phyloP scores from a whole-genome alignment of 2,113 vertebrate species.

The Mesitornis unicolor region DNA sequence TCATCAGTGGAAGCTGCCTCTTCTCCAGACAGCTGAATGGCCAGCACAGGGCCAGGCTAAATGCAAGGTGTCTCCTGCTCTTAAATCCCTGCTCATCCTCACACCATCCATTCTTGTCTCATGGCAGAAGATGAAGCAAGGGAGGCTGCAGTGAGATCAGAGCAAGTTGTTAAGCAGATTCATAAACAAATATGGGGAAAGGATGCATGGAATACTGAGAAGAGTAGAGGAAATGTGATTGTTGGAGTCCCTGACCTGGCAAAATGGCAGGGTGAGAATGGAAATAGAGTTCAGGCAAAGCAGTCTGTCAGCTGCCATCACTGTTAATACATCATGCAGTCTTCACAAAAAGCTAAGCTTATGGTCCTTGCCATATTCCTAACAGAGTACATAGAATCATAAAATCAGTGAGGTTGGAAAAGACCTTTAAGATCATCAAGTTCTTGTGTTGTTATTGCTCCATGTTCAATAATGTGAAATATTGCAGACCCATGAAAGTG shows the following conservation, averaged over 20 bases:
- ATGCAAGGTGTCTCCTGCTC: fast-evolving
- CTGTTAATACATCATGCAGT: not conserved
- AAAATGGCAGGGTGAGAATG: not conserved
- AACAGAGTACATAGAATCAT: not conserved
- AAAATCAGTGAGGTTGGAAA: no score
- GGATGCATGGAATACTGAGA: not conserved
- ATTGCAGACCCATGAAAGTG: not conserved
- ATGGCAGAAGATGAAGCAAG: not conserved
- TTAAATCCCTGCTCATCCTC: not conserved
- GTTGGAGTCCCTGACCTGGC: not conserved
- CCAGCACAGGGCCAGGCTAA: not conserved
- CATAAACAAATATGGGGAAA: not conserved
- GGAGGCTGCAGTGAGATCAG: not conserved
- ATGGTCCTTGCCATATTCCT: not conserved
- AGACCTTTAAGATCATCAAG: no score
- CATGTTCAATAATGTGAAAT: not conserved
- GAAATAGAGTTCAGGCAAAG: not conserved
- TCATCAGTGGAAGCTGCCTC: not conserved
- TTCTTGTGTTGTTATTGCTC: not conserved
- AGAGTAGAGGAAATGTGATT: not conserved
- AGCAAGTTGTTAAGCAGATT: not conserved
- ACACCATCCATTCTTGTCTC: not conserved
- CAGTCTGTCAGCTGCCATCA: not conserved
- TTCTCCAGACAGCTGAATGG: not conserved
- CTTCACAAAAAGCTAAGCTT: not conserved